A percentile compares a stretch with the other conserved stretches of the same genome.
These are phyloP conservation scores for Hypselothyrea guttata DNA, from an alignment of 2,888 invertebrate species.

Conservation along the genomic window DNA sequence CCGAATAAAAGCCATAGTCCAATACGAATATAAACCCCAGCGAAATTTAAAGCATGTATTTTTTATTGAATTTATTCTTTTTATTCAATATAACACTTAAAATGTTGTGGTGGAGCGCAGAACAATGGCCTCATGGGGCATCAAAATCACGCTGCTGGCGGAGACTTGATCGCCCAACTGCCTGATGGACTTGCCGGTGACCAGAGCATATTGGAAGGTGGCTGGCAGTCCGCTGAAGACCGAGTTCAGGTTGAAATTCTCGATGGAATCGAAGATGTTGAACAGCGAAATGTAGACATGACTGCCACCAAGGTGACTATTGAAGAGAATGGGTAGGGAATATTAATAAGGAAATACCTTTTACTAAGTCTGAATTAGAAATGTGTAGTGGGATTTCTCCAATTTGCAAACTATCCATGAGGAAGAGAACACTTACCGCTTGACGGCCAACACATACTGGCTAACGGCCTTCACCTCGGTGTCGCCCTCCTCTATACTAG, in stretches of 20 bases:
- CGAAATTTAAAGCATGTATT: neutral
- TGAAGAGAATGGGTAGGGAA: too few species aligned
- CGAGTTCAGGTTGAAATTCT: slow-evolving; percentile 80
- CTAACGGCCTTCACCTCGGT: slow-evolving; percentile 81
- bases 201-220: slow-evolving; percentile 71
- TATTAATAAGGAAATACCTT: too few species aligned
- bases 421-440: slow-evolving; percentile 76
- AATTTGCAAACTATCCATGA: too few species aligned
- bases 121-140: slow-evolving; percentile 75
- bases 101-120: slow-evolving; percentile 57
- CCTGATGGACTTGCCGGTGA: slow-evolving; percentile 73
- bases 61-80: slow-evolving; percentile 3
- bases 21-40: neutral
- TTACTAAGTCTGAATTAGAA: too few species aligned
- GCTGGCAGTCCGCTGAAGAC: slow-evolving; percentile 58
- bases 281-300: slow-evolving; percentile 82
- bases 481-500: slow-evolving; percentile 83
- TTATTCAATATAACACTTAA: slow-evolving; percentile 14
- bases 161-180: slow-evolving; percentile 65
- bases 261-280: slow-evolving; percentile 82
- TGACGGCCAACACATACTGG: slow-evolving; percentile 83
- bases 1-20: slow-evolving; percentile 4
- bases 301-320: slow-evolving; percentile 57
- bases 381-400: too few species aligned
- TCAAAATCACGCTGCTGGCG: slow-evolving; percentile 58